Evolutionary conservation across 2,797 vertebrate genomes (phyloP).

Genomic region (Pyrocephalus nanus): DNA sequence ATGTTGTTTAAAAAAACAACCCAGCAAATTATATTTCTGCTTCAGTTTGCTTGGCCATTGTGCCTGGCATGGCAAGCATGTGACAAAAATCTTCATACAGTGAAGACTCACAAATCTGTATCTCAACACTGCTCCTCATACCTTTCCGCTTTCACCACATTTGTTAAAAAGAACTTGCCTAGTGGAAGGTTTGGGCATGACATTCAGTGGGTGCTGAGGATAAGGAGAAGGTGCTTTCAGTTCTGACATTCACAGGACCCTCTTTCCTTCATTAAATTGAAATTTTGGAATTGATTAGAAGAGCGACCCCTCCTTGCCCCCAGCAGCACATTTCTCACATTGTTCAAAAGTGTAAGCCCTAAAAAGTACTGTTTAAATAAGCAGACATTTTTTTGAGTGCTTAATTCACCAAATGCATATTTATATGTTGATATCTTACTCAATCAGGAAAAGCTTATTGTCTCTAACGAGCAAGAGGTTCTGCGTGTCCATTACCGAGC

Average conservation of each 20-base stretch:
- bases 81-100: neutral
- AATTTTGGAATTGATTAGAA: neutral
- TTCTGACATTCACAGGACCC: neutral
- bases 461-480: slow-evolving; percentile 98
- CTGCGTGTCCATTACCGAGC: slow-evolving; percentile 96
- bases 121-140: neutral
- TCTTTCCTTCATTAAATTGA: neutral
- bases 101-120: neutral
- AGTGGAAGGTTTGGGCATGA: neutral
- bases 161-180: neutral
- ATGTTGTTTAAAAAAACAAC: neutral
- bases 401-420: neutral
- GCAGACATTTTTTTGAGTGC: neutral
- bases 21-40: neutral
- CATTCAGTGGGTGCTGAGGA: neutral
- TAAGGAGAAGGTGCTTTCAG: neutral
- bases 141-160: neutral
- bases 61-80: neutral
- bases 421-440: neutral
- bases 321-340: neutral
- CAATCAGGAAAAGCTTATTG: slow-evolving; percentile 94
- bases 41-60: neutral
- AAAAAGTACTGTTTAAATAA: neutral
- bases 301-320: neutral
- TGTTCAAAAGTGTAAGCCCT: neutral